phyloP scores from a whole-genome alignment of 2,113 vertebrate species.

The Nothobranchius kuhntae region DNA sequence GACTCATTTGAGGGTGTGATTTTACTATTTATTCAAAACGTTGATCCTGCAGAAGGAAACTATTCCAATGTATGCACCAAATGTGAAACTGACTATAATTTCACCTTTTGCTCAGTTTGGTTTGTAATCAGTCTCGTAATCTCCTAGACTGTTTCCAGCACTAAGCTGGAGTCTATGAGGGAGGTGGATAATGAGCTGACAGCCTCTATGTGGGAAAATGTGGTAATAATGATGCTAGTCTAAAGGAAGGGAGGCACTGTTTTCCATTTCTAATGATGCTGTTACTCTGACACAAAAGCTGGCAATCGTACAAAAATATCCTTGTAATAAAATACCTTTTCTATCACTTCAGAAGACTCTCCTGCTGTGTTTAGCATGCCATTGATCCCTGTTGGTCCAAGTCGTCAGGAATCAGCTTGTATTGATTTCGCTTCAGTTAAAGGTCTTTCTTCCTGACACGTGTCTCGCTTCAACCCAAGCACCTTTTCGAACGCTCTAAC shows the following conservation, averaged over 20 bases:
- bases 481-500: constrained; percentile 46
- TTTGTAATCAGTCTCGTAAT: not conserved
- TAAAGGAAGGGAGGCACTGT: constrained; percentile 15
- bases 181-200: constrained; percentile 4
- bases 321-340: constrained; percentile 40
- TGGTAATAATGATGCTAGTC: constrained; percentile 9
- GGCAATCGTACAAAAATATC: constrained; percentile 7
- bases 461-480: constrained; percentile 46
- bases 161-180: not conserved
- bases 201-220: not conserved
- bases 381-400: constrained; percentile 73
- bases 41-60: not conserved
- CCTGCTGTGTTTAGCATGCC: constrained; percentile 58
- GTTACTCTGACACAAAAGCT: constrained; percentile 4
- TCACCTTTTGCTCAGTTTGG: constrained; percentile 2
- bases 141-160: constrained; percentile 6
- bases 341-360: constrained; percentile 27
- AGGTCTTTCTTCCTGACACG: constrained; percentile 62
- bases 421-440: constrained; percentile 74
- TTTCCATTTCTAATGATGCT: constrained; percentile 30
- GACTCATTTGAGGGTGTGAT: not conserved
- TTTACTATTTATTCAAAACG: not conserved
- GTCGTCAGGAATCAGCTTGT: constrained; percentile 65
- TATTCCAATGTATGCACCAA: not conserved
- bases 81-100: not conserved